Conservation (phyloP, 2,113 vertebrate species). For the Rhinoderma darwinii region DNA sequence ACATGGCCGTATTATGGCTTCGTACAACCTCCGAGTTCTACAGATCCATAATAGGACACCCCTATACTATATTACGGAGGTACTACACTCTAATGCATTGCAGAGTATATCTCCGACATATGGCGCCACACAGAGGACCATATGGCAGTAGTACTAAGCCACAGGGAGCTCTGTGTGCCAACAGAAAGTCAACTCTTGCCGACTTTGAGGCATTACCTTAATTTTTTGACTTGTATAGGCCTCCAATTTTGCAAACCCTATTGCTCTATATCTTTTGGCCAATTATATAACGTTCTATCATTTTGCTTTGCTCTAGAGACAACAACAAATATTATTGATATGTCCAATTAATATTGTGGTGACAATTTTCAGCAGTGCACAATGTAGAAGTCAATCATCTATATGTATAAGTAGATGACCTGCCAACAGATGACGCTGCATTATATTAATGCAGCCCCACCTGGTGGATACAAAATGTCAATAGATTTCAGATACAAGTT, state of each 20-base stretch:
- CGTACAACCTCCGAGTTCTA: not conserved
- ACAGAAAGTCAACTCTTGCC: not conserved
- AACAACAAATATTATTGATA: not conserved
- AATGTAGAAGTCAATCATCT: conserved; percentile 12
- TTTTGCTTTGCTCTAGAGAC: not conserved
- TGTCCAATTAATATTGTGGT: conserved; percentile 6
- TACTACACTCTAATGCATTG: no score
- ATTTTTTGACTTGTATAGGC: not conserved
- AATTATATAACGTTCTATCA: not conserved
- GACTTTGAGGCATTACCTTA: not conserved
- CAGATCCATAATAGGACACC: not conserved
- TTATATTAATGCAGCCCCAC: conserved; percentile 1
- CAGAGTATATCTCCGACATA: no score
- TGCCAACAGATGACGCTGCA: not conserved
- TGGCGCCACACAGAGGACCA: not conserved
- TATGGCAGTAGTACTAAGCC: not conserved
- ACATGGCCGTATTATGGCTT: not conserved
- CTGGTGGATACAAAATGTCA: not conserved
- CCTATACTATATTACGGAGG: no score
- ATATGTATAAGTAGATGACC: not conserved
- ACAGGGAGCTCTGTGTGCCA: not conserved
- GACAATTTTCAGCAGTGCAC: not conserved
- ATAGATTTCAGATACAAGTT: not conserved
- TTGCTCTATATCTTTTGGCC: not conserved
- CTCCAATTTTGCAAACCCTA: not conserved